Base-by-base conservation (phyloP, 2,888 invertebrate genomes). In the Actias luna region DNA sequence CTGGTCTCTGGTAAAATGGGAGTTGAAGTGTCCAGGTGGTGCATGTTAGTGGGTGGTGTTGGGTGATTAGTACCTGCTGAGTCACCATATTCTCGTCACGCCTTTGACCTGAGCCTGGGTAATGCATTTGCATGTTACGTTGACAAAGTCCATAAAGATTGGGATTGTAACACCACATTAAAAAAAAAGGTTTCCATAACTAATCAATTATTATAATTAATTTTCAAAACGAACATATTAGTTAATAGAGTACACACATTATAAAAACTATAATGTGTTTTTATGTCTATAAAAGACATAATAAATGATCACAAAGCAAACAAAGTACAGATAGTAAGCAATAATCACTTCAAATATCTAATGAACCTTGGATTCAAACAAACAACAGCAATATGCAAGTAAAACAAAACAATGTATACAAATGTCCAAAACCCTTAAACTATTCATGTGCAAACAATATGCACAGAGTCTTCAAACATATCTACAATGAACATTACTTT, bases 261-360 rank as follows among this genome's bases (percentile, higher is more conserved):
- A 22, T 16, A 8, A 25, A 50, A 22, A 14, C 22, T 22, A 29
- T 29, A 55, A 29, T 55, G n/a, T n/a, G n/a, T 55, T 29, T 29
- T 29, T n/a, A 14, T 29, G 14, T 1, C 14, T 5, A 55, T 55
- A 55, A 55, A 55, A 55, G 7, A 16, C 55, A 55, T 55, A 55
- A 5, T 61, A 22, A 57, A 57, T 61, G 57, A 62, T 58, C 58
- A 58, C 25, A 58, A 39, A 42, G 58, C 46, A 62, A 62, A 62
- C 42, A 58, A 33, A 12, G 55, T 8, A 16, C 33, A 42, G 18
- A 29, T 59, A 39, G n/a, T 8, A 36, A 4, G 16, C 16, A 59
- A 27, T 39, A 52, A 39, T n/a, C 55, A 42, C 4, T 31, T n/a
- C 10, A 39, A 58, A 58, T 58, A 62, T 62, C 42, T 58, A 58